Base-by-base conservation (phyloP, 2,888 invertebrate species). In the Athalia rosae region DNA sequence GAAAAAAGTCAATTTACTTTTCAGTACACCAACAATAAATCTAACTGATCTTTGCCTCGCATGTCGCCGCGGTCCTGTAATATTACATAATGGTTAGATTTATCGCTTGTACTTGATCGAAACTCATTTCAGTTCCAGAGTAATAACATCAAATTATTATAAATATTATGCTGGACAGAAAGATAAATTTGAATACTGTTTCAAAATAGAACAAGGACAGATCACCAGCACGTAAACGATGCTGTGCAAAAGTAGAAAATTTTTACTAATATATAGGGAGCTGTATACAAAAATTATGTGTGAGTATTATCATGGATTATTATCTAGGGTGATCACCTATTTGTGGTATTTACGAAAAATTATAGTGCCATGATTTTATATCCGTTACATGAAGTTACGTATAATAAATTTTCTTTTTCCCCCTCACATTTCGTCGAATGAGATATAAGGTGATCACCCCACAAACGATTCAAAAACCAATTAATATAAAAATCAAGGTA, bases 361-460 rank as follows among this genome's bases (percentile, higher is more conserved):
- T 48, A 3, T 8, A 11, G 45, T 11, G 58, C 13, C 0, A 71
- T 4, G 5, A n/a, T n/a, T 28, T 28, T 28, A 28, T 28, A 28
- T n/a, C 13, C 7, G 6, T 45, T n/a, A 45, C 45, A 67, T n/a
- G 11, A n/a, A 67, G 15, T 11, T 4, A 53, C n/a, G 11, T 53
- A 15, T 6, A n/a, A 67, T 7, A 41, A 41, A 41, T 53, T 53
- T 9, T 15, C 56, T n/a, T 8, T 8, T 15, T 45, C 43, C 47
- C 47, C 15, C 41, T 58, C 41, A 7, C 58, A 15, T 73, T 47
- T n/a, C 58, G 5, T 48, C n/a, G 6, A 48, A 7, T n/a, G 11
- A 48, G 28, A 67, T 5, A 67, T n/a, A 78, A 80, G 66, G 78
- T 80, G 80, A 79, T 80, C 78, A 77, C 73, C 73, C 69, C 56